Evolutionary conservation across 2,888 invertebrate genomes (phyloP), one percentile per base, ranked within the genome.

Genomic region (Cataglyphis livida): DNA sequence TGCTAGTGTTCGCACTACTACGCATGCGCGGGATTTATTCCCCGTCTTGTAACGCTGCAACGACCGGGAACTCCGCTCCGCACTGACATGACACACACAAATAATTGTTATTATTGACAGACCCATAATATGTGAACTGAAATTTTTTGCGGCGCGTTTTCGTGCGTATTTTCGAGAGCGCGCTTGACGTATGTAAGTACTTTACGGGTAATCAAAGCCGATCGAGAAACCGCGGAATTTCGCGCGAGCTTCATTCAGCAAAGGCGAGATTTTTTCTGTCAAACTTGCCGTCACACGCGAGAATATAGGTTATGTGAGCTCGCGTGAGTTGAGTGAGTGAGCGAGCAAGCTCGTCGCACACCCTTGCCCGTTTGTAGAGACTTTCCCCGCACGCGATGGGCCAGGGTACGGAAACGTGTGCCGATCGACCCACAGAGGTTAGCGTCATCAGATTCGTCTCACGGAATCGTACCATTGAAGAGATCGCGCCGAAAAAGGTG

Each of bases 401-500:
- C 82, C 94, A 94, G 83, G 94, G 94, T 78, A 94, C 94, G 75
- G 94, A 94, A 85, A 91, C 93, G 68, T 94, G 94, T 85, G 89
- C 93, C 73, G 94, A 94, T 82, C 91, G 94, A 83, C 94, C 94
- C 25, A 92, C 93, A 78, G 94, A 94, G 88, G 94, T 94, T 88
- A 94, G 94, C 89, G 94, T 94, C 83, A 94, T 94, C 76, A 91
- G 93, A 90, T 94, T 94, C 84, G 94, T 94, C 44, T 94, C 94
- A n/a, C 91, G 94, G 74, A 94, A 94, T 90, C 94, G 91, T 48
- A 94, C 94, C 51, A 94, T 94, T 76, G 94, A 94, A 82, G 94
- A 94, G 88, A 94, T 94, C 81, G 93, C 94, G 35, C 94, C 94
- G 48, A 94, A 94, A 91, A 94, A 94, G 94, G 94, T 94, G 90